Base-by-base conservation (phyloP, 2,113 vertebrate genomes). In the Limanda limanda region DNA sequence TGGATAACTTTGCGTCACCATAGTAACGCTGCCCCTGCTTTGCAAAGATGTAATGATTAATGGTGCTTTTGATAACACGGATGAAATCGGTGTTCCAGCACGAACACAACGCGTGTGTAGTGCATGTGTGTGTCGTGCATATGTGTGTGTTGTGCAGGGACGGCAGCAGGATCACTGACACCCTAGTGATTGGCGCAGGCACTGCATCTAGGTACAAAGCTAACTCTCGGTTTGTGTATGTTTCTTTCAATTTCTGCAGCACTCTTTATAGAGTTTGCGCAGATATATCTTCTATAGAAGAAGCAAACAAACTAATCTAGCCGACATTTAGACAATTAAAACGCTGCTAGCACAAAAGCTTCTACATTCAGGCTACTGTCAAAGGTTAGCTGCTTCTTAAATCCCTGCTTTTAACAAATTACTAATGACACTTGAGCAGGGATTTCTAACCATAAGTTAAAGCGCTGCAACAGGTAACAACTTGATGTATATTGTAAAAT, bases 31-130 rank as follows among this genome's bases (percentile, higher is more conserved):
- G 48, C 71, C 79, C 74, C 81, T 92, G 83, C 82, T 92, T 91
- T 89, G 82, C 80, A 92, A 88, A 90, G 86, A 92, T 87, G 76
- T 88, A 93, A 92, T 91, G 83, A 93, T 93, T 93, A 89, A 93
- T 94, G 84, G 56, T 68, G 72, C 63, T 88, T 92, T 27, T 90
- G 81, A 89, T 85, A 86, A 88, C 79, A 90, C 86, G 79, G 82
- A 71, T 37, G 78, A 83, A 84, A 91, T 81, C 63, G 76, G 76
- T 89, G 87, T 82, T 82, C 72, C 52, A 17, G 13, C 23, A 35
- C 3, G 18, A 82, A 79, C 55, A 68, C 54, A 52, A 59, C 20
- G 7, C 56, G 65, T 66, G 70, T 66, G 70, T 76, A 31, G 27
- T 31, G 27, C 27, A 31, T 4, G 45, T 47, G 14, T 47, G 12